Evolutionary conservation across 2,113 vertebrate genomes (phyloP).

Genomic region (Monarcha castaneiventris): DNA sequence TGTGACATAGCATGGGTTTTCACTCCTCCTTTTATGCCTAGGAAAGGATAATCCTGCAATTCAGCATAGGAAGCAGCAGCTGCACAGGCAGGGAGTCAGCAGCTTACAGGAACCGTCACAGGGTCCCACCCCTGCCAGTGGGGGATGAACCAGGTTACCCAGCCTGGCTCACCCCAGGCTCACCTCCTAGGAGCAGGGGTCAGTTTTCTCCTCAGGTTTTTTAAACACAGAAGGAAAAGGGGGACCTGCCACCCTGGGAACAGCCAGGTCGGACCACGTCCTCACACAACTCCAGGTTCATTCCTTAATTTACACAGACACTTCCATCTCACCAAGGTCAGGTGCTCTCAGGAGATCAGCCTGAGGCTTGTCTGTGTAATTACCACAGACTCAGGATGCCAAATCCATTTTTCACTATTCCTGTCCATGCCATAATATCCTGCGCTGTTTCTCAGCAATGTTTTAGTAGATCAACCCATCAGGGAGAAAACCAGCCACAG

Average conservation of each 20-base stretch:
- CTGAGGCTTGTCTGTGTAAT: not conserved
- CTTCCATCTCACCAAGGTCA: not conserved
- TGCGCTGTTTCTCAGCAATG: not conserved
- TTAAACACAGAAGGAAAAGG: not conserved
- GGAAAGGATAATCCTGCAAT: not conserved
- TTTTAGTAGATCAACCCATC: not conserved
- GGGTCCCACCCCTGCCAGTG: not conserved
- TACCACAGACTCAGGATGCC: not conserved
- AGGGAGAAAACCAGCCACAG: not conserved
- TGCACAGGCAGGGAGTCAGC: not conserved
- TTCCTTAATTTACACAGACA: not conserved
- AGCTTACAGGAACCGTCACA: not conserved
- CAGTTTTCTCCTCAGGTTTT: not conserved
- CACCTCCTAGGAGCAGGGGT: not conserved
- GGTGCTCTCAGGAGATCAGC: not conserved
- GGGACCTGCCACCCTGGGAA: not conserved
- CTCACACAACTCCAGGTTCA: not conserved
- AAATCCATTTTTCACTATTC: not conserved
- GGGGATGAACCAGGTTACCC: not conserved
- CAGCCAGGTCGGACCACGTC: fast-evolving
- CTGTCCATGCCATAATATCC: not conserved
- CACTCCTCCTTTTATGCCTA: not conserved
- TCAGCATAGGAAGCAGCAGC: not conserved
- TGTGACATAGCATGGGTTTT: not conserved
- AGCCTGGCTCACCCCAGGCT: not conserved